Percentiles rank a stretch among this genome's conserved stretches.
Evolutionary conservation across 2,797 vertebrate species (phyloP).

Genomic region (Echiichthys vipera): DNA sequence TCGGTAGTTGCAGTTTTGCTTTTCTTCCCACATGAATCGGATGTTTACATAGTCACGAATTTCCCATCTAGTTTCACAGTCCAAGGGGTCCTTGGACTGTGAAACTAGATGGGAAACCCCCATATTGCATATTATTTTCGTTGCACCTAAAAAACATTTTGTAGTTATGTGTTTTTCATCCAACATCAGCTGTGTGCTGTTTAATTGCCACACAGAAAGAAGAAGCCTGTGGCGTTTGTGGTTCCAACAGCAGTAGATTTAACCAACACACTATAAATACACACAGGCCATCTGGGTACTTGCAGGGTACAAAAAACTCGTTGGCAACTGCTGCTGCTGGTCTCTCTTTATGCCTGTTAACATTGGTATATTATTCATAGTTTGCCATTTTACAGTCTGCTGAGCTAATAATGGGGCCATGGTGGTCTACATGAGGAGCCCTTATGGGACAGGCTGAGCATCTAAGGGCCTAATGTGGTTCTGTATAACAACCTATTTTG

Average conservation of each 20-base stretch:
- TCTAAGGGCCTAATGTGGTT: not conserved
- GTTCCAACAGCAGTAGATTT: slow-evolving; percentile 61
- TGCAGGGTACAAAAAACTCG: slow-evolving; percentile 53
- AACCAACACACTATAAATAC: slow-evolving; percentile 63
- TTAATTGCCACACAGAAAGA: slow-evolving; percentile 49
- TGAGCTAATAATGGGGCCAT: slow-evolving; percentile 15
- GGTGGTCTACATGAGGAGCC: not conserved
- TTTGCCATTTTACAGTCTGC: slow-evolving; percentile 34
- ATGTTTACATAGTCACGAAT: slow-evolving; percentile 5
- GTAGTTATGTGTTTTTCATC: slow-evolving; percentile 34
- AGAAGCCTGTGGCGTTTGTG: slow-evolving; percentile 49
- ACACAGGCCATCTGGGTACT: slow-evolving; percentile 65
- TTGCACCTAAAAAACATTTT: slow-evolving; percentile 28
- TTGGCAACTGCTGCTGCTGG: slow-evolving; percentile 51
- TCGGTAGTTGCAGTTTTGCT: not conserved
- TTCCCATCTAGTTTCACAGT: no score
- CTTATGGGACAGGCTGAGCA: not conserved
- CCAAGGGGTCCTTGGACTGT: not conserved
- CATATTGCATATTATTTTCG: not conserved
- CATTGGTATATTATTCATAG: slow-evolving; percentile 39
- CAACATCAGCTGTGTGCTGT: slow-evolving; percentile 43
- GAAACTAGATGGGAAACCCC: not conserved
- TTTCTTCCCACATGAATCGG: not conserved
- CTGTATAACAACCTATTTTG: slow-evolving; percentile 1
- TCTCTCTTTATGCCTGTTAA: slow-evolving; percentile 37